Conservation (phyloP, 2,888 invertebrate species). For the Apamea anceps region DNA sequence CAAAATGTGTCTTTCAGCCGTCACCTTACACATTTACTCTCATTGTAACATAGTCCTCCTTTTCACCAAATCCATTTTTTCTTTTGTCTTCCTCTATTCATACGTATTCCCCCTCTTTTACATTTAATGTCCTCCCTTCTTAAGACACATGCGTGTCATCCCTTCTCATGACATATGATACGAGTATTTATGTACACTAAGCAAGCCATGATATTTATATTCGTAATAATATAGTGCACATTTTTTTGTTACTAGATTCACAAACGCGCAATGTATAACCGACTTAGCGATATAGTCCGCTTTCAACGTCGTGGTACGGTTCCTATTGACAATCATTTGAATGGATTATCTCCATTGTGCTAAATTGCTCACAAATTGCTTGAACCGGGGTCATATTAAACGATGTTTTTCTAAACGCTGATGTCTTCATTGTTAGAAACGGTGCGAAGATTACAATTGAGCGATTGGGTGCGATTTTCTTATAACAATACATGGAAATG, state of each 20-base stretch:
- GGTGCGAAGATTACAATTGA: slow-evolving; percentile 10
- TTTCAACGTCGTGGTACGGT: not conserved
- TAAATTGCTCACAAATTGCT: slow-evolving; percentile 57
- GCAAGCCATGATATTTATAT: not conserved
- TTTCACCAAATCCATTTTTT: not conserved
- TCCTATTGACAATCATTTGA: slow-evolving; percentile 52
- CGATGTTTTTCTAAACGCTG: slow-evolving; percentile 36
- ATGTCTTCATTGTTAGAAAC: slow-evolving; percentile 29
- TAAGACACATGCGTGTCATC: not conserved
- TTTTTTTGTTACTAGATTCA: not conserved
- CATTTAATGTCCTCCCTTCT: not conserved
- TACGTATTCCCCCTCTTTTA: not conserved
- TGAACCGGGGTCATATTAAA: slow-evolving; percentile 52
- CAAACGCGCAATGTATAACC: slow-evolving; percentile 27
- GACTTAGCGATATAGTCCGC: not conserved
- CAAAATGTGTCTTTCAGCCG: not conserved
- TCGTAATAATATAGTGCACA: not conserved
- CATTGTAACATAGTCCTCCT: not conserved
- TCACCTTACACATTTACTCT: not conserved
- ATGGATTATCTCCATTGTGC: slow-evolving; percentile 58
- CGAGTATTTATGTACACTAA: not conserved
- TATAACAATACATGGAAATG: slow-evolving; percentile 17
- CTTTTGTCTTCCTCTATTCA: not conserved
- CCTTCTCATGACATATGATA: not conserved
- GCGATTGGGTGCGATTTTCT: slow-evolving; percentile 36